Conservation (phyloP, 53 echinoderm and acorn worm species). For the Actinopyga echinites region DNA sequence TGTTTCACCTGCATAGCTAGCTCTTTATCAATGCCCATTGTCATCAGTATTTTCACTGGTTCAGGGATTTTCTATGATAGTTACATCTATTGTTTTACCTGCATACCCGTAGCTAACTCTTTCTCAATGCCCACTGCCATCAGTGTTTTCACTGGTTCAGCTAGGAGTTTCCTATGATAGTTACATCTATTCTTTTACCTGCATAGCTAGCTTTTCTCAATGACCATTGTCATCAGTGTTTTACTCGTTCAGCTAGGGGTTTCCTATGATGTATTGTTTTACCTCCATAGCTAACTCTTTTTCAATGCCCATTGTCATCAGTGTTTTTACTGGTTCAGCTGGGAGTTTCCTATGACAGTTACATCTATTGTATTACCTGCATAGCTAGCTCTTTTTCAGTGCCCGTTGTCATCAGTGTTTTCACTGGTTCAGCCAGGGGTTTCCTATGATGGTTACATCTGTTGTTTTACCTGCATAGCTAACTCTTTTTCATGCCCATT, state of each 20-base stretch:
- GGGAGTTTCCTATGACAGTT: no score
- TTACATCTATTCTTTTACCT: slow-evolving; percentile 4
- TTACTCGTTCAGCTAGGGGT: slow-evolving; percentile 9
- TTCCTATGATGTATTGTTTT: no score
- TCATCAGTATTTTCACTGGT: slow-evolving; percentile 45
- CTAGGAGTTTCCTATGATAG: neutral
- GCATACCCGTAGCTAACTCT: slow-evolving; percentile 43
- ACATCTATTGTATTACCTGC: no score
- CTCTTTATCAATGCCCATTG: slow-evolving; percentile 54
- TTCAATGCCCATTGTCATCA: no score
- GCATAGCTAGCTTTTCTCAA: slow-evolving; percentile 46
- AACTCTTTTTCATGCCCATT: slow-evolving; percentile 56
- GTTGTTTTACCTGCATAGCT: slow-evolving; percentile 37
- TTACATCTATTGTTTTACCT: slow-evolving; percentile 8
- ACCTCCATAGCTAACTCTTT: no score
- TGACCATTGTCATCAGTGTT: slow-evolving; percentile 53
- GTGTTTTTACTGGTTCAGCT: no score
- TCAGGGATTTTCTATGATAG: neutral
- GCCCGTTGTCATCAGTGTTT: slow-evolving; percentile 57
- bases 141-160: slow-evolving; percentile 38
- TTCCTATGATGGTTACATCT: neutral
- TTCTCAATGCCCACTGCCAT: slow-evolving; percentile 56
- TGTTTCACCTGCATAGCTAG: slow-evolving; percentile 43
- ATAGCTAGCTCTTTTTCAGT: slow-evolving; percentile 50
- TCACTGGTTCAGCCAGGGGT: slow-evolving; percentile 20